phyloP scores from a whole-genome alignment of 1,140 invertebrate species.

The Drosophila suzukii region DNA sequence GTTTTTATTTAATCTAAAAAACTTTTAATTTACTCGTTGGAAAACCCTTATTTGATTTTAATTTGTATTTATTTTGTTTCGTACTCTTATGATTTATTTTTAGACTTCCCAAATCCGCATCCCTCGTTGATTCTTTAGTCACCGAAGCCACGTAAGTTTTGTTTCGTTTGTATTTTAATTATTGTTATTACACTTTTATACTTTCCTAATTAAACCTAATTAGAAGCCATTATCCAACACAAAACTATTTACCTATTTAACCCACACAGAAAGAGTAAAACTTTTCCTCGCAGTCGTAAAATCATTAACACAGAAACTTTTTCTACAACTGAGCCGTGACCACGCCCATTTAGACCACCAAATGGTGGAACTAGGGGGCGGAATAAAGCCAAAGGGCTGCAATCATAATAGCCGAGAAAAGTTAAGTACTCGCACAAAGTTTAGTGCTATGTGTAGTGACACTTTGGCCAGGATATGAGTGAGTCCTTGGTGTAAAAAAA shows the following conservation, averaged over 20 bases:
- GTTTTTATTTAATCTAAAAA: neutral
- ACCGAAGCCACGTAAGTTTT: constrained; percentile 80
- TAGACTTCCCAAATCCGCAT: constrained; percentile 63
- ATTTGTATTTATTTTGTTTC: constrained; percentile 26
- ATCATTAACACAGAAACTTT: constrained; percentile 43
- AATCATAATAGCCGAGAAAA: constrained; percentile 48
- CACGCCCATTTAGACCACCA: constrained; percentile 12
- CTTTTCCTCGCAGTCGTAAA: constrained; percentile 45
- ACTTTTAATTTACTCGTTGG: neutral
- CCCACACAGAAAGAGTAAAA: constrained; percentile 9
- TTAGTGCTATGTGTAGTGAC: constrained; percentile 37
- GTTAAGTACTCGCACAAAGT: constrained; percentile 41
- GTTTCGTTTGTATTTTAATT: constrained; percentile 13
- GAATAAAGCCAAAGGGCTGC: constrained; percentile 1
- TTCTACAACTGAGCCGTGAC: constrained; percentile 11
- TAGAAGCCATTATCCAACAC: constrained; percentile 23
- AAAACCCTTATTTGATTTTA: neutral
- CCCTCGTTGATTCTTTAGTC: constrained; percentile 76
- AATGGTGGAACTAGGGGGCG: neutral
- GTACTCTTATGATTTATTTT: constrained; percentile 35
- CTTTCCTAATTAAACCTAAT: constrained; percentile 24
- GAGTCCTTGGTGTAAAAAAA: constrained; percentile 14
- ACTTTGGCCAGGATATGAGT: constrained; percentile 17
- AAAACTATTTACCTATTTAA: constrained; percentile 32
- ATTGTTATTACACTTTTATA: constrained; percentile 17